Conservation (phyloP, 2,888 invertebrate species). For the Formica aserva region DNA sequence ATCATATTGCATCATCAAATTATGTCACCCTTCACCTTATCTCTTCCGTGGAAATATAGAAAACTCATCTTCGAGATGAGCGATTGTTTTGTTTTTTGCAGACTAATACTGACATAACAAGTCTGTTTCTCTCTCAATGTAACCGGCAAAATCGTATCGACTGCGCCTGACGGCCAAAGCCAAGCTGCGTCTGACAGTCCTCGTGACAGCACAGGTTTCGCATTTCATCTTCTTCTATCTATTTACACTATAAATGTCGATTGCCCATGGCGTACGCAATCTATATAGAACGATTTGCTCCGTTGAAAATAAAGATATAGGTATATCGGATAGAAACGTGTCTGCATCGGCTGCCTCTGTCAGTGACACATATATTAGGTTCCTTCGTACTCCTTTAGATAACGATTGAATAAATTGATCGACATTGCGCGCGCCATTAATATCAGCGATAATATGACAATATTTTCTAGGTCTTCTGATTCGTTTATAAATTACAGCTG, state of each 20-base stretch:
- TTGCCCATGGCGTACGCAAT: conserved; percentile 32
- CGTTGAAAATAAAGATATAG: conserved; percentile 52
- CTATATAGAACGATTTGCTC: conserved; percentile 14
- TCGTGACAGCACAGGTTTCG: conserved; percentile 39
- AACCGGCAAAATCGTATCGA: conserved; percentile 57
- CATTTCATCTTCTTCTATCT: conserved; percentile 41
- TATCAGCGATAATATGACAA: conserved; percentile 2
- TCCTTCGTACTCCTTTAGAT: conserved; percentile 15
- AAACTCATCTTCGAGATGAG: conserved; percentile 48
- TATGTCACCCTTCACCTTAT: conserved; percentile 15
- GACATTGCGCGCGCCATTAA: conserved; percentile 15
- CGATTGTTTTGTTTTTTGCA: conserved; percentile 39
- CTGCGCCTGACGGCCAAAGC: conserved; percentile 59
- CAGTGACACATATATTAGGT: conserved; percentile 30
- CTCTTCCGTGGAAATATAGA: conserved; percentile 27
- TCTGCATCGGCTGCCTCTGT: conserved; percentile 41
- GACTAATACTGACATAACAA: conserved; percentile 57
- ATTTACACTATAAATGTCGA: conserved; percentile 50
- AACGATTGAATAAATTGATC: conserved; percentile 34
- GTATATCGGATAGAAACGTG: conserved; percentile 20
- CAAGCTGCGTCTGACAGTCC: conserved; percentile 67
- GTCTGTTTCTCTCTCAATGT: conserved; percentile 56
- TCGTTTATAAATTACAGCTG: neutral
- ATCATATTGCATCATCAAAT: conserved; percentile 44
- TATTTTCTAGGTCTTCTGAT: neutral